phyloP scores from a whole-genome alignment of 2,797 vertebrate species.

The Agapornis canus region DNA sequence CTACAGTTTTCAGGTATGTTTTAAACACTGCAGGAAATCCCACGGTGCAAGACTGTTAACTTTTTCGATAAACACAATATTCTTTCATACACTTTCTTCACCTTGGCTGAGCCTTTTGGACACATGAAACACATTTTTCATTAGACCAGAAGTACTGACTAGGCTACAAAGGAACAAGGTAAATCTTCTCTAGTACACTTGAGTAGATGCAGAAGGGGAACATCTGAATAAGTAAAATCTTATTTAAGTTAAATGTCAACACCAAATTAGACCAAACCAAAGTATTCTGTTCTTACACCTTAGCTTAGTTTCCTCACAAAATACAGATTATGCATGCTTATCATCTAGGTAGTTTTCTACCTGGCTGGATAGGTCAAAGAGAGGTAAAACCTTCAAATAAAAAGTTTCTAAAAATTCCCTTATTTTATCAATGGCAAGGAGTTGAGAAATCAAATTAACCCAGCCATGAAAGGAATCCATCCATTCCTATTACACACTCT shows the following conservation, averaged over 20 bases:
- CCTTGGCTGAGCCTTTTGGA: neutral
- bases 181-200: neutral
- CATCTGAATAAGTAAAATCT: neutral
- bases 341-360: neutral
- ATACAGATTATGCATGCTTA: neutral
- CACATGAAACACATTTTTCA: neutral
- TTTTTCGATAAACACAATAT: neutral
- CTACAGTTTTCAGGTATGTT: neutral
- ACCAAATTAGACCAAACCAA: neutral
- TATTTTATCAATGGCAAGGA: neutral
- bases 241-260: neutral
- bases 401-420: neutral
- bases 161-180: neutral
- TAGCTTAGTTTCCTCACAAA: neutral
- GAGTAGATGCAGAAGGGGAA: neutral
- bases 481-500: neutral
- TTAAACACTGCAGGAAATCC: neutral
- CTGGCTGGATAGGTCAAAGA: neutral
- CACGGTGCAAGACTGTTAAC: neutral
- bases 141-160: neutral
- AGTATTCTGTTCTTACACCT: neutral
- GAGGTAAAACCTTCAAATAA: neutral
- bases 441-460: neutral
- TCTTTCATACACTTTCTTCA: neutral
- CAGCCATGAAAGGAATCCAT: neutral